Evolutionary conservation across 1,140 invertebrate species (phyloP).

Genomic region (Apocrypta bakeri): DNA sequence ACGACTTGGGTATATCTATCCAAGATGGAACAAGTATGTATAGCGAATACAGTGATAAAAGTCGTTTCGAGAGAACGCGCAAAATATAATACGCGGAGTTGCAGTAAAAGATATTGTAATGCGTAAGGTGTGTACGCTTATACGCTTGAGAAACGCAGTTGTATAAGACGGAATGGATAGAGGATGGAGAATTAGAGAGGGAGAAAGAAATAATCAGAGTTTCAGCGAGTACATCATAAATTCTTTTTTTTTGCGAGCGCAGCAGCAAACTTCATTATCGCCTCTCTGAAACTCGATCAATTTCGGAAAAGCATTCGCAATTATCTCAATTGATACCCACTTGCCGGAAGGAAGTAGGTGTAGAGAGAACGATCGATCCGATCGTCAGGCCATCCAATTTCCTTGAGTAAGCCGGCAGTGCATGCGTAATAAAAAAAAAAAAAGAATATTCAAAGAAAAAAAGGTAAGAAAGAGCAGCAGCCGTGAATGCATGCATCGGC

Average conservation of each 20-base stretch:
- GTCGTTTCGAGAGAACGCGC: no score
- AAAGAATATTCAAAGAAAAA: background rate
- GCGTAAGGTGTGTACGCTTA: no score
- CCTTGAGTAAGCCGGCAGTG: background rate
- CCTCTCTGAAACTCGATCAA: background rate
- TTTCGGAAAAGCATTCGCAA: background rate
- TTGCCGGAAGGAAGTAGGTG: background rate
- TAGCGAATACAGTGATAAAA: background rate
- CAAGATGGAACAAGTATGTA: no score
- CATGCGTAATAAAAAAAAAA: background rate
- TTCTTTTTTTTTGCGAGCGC: no score
- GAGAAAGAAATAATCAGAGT: no score
- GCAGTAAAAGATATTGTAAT: no score
- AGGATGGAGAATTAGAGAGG: no score
- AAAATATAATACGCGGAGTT: no score
- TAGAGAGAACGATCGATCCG: background rate
- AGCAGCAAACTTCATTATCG: background rate
- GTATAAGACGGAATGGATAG: no score
- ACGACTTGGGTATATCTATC: background rate
- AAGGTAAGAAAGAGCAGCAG: background rate
- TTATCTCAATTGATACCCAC: background rate
- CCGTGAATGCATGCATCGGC: conserved; percentile 53
- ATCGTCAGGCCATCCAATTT: background rate
- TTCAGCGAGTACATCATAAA: no score
- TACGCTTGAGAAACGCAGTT: no score